These are phyloP conservation scores for Halesus radiatus DNA, from an alignment of 1,140 invertebrate genomes.

Conservation along the genomic window DNA sequence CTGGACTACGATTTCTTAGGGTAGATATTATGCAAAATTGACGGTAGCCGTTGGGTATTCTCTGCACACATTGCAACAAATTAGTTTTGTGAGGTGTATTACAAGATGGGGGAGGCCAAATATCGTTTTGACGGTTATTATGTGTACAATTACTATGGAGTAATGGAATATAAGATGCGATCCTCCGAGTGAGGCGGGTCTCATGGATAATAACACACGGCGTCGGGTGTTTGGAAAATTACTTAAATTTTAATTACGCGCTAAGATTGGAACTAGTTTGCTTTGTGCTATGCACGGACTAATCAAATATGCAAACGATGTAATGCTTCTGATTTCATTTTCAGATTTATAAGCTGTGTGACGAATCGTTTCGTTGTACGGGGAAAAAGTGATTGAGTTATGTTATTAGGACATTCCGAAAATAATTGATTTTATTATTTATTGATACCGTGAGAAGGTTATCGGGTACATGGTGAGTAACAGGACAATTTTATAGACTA, in stretches of 20 bases:
- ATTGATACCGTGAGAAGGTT: no score
- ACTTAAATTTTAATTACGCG: constrained; percentile 27
- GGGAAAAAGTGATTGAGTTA: no score
- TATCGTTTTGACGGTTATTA: constrained; percentile 60
- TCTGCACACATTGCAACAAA: constrained; percentile 73
- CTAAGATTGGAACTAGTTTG: background rate
- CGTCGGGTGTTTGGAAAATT: constrained; percentile 18
- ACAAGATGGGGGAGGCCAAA: constrained; percentile 19
- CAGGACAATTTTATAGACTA: no score
- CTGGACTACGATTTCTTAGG: constrained; percentile 45
- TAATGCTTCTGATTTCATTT: background rate
- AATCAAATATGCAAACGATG: background rate
- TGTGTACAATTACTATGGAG: constrained; percentile 64
- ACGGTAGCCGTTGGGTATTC: constrained; percentile 52
- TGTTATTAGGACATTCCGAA: no score
- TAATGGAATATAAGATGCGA: constrained; percentile 58
- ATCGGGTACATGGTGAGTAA: no score
- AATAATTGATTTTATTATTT: no score
- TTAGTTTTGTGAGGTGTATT: constrained; percentile 66
- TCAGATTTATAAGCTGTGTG: no score
- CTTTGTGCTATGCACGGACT: background rate
- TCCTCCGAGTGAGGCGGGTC: constrained; percentile 7
- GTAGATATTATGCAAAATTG: constrained; percentile 53
- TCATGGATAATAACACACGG: constrained; percentile 1
- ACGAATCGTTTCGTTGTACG: no score